A percentile compares a stretch with the other conserved stretches of the same genome.
phyloP scores from a whole-genome alignment of 2,113 vertebrate genomes.

The Apteryx mantelli region DNA sequence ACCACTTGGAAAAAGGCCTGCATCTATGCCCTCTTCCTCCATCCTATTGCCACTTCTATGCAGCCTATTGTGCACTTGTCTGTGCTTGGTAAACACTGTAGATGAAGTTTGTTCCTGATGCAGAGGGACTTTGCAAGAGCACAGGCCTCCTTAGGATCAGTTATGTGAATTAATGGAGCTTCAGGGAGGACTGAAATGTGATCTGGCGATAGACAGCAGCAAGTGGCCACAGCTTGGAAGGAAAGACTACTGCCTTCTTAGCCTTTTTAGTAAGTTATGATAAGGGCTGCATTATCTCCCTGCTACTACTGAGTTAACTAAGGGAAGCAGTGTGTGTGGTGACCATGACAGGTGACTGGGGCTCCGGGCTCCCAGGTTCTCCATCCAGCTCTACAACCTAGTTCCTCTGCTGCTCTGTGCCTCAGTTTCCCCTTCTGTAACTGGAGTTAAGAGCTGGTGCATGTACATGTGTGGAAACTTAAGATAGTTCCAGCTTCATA shows the following conservation, averaged over 20 bases:
- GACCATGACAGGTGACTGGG: not conserved
- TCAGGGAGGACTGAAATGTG: not conserved
- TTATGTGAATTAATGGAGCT: not conserved
- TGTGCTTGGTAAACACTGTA: not conserved
- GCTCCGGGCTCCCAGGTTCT: not conserved
- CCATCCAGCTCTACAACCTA: not conserved
- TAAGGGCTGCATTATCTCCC: not conserved
- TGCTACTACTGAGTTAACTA: not conserved
- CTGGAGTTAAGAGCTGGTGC: not conserved
- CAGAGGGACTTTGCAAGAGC: not conserved
- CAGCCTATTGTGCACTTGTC: not conserved
- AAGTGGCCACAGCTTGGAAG: not conserved
- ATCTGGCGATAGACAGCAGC: not conserved
- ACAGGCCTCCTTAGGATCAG: not conserved
- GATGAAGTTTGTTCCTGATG: not conserved
- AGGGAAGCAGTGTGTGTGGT: not conserved
- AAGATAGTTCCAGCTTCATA: not conserved
- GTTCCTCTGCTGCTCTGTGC: not conserved
- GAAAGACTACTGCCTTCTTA: not conserved
- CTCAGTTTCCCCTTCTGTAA: not conserved
- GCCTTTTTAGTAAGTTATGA: not conserved
- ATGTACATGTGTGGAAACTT: not conserved
- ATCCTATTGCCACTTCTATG: not conserved
- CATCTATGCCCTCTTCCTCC: not conserved
- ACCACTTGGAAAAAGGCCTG: not conserved